Evolutionary conservation across 2,797 vertebrate genomes (phyloP).

Genomic region (Acipenser oxyrinchus): DNA sequence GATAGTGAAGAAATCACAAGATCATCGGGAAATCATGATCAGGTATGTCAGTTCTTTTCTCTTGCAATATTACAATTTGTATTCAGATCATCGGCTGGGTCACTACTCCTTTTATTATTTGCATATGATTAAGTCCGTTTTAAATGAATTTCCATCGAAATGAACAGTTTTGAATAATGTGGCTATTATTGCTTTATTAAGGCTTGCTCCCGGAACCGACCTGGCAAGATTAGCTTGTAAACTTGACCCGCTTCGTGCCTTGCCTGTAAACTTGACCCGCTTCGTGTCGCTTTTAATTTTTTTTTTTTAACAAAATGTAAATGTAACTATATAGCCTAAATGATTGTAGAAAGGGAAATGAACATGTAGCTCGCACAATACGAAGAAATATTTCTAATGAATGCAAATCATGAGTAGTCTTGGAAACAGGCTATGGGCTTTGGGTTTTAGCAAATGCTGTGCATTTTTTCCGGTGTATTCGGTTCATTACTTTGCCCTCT

Average conservation of each 20-base stretch:
- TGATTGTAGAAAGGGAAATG: too few relatives aligned
- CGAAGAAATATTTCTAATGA: slow-evolving; percentile 26
- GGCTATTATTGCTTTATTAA: slow-evolving; percentile 98
- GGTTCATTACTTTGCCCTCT: slow-evolving; percentile 89
- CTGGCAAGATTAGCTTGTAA: slow-evolving; percentile 87
- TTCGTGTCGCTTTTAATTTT: slow-evolving; percentile 46
- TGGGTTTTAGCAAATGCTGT: slow-evolving; percentile 58
- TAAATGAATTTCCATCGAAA: slow-evolving; percentile 87
- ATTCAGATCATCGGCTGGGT: slow-evolving; percentile 78
- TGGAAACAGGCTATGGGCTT: slow-evolving; percentile 52
- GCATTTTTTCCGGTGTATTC: slow-evolving; percentile 71
- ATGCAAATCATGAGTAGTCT: slow-evolving; percentile 46
- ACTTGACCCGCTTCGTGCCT: slow-evolving; percentile 46
- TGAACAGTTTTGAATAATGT: slow-evolving; percentile 91
- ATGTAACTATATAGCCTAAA: slow-evolving; percentile 38
- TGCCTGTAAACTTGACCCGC: slow-evolving; percentile 87
- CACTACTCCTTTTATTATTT: slow-evolving; percentile 85
- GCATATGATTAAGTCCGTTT: slow-evolving; percentile 93
- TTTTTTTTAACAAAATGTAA: slow-evolving; percentile 43
- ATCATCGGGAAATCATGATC: slow-evolving; percentile 91
- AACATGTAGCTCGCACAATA: slow-evolving; percentile 21
- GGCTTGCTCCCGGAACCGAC: slow-evolving; percentile 84
- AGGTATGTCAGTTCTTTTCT: slow-evolving; percentile 64
- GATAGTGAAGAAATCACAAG: slow-evolving; percentile 98
- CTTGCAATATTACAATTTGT: slow-evolving; percentile 44